A percentile compares a stretch with the other conserved stretches of the same genome.
phyloP scores from a whole-genome alignment of 1,140 invertebrate genomes.

The Drosophila kepulauana region DNA sequence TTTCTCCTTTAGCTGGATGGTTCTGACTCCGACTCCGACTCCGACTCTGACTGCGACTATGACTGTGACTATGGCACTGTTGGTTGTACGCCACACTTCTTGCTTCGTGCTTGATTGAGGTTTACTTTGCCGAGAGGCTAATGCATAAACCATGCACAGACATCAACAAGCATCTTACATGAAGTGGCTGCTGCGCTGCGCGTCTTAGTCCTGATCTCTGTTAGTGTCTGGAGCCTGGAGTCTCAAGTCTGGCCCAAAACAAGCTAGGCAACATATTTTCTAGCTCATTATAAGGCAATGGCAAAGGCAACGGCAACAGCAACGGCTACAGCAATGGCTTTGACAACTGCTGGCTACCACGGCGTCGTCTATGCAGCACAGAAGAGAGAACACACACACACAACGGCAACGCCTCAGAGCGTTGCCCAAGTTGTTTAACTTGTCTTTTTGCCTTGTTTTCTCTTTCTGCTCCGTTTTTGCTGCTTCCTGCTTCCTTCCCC shows the following conservation, averaged over 20 bases:
- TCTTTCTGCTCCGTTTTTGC: conserved; percentile 17
- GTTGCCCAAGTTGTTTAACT: conserved; percentile 50
- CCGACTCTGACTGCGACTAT: conserved; percentile 14
- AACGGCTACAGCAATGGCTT: conserved; percentile 43
- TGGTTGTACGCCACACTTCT: conserved; percentile 25
- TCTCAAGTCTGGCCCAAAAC: conserved; percentile 6
- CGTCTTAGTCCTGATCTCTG: conserved; percentile 42
- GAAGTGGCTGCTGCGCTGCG: conserved; percentile 38
- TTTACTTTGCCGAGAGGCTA: conserved; percentile 74
- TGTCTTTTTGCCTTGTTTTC: conserved; percentile 49
- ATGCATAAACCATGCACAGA: conserved; percentile 83
- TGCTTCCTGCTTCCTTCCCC: conserved; percentile 29
- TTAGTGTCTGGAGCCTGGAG: conserved; percentile 40
- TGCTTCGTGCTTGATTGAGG: conserved; percentile 73
- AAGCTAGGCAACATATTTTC: conserved; percentile 64
- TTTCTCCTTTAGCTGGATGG: conserved; percentile 22
- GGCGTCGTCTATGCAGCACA: conserved; percentile 32
- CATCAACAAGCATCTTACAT: conserved; percentile 74
- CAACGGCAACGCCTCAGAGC: conserved; percentile 40
- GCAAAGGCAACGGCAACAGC: conserved; percentile 2
- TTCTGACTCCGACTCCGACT: conserved; percentile 9
- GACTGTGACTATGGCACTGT: neutral
- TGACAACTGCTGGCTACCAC: conserved; percentile 38
- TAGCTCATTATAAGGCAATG: conserved; percentile 73
- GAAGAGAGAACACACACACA: too few relatives aligned